Percentiles rank a stretch among this genome's conserved stretches.
Evolutionary conservation across 2,888 invertebrate species (phyloP).

Genomic region (Rotaria macrura): DNA sequence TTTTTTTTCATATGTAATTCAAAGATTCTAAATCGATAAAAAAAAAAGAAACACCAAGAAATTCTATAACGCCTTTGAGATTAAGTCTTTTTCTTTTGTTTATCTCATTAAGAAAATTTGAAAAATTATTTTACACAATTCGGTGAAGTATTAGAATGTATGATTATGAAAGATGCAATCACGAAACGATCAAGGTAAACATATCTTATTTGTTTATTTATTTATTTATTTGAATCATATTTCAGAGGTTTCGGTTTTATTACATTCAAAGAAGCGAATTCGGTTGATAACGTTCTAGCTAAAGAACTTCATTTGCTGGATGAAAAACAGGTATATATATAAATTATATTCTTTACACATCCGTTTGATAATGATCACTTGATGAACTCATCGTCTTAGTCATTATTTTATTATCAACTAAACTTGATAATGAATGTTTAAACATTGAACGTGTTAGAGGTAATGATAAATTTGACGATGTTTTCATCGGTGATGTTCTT

Average conservation of each 20-base stretch:
- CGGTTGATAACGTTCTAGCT: conserved; percentile 33
- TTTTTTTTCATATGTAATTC: too few species aligned
- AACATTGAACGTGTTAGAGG: not conserved
- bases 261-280: conserved; percentile 28
- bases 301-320: conserved; percentile 25
- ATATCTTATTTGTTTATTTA: not conserved
- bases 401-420: not conserved
- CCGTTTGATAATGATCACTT: not conserved
- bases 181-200: conserved; percentile 34
- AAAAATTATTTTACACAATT: conserved; percentile 33
- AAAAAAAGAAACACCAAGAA: not conserved
- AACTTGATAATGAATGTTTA: not conserved
- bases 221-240: not conserved
- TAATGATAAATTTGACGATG: not conserved
- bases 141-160: conserved; percentile 33
- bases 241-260: conserved; percentile 34
- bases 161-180: conserved; percentile 34
- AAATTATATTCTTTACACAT: not conserved
- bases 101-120: conserved; percentile 23
- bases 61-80: too few species aligned
- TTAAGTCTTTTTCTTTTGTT: not conserved
- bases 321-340: conserved; percentile 31
- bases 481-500: not conserved
- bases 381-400: not conserved
- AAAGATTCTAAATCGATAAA: too few species aligned